Conservation (phyloP, 2,797 vertebrate genomes). For the Sebastes paucispinis region DNA sequence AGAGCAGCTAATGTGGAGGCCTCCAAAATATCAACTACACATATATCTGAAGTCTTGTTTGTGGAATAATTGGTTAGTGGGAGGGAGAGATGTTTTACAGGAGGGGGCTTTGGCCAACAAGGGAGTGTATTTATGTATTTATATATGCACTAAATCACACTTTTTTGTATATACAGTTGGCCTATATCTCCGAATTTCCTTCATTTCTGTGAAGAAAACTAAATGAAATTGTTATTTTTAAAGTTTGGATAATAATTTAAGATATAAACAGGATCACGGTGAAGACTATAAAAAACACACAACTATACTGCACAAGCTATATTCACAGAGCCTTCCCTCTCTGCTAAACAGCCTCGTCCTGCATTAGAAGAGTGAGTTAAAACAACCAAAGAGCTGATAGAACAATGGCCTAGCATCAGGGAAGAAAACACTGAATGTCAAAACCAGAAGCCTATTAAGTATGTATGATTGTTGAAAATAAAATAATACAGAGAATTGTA, state of each 20-base stretch:
- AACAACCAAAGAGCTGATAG: neutral
- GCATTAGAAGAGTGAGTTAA: neutral
- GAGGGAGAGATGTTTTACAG: neutral
- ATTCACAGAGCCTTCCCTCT: neutral
- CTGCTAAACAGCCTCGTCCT: neutral
- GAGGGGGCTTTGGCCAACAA: neutral
- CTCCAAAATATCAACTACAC: neutral
- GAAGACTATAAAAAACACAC: neutral
- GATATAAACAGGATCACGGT: neutral
- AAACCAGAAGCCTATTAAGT: too few species aligned
- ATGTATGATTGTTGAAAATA: too few species aligned
- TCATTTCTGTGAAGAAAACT: neutral
- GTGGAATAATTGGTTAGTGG: neutral
- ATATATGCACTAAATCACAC: neutral
- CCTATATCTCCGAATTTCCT: fast-evolving
- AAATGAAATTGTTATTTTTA: too few species aligned
- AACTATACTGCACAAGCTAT: neutral
- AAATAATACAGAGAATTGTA: too few species aligned
- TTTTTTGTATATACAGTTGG: fast-evolving
- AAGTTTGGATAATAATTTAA: neutral
- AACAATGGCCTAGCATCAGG: neutral
- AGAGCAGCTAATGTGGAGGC: neutral
- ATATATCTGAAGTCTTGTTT: neutral
- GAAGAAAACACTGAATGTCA: too few species aligned
- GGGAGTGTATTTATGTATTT: neutral